Evolutionary conservation across 1,140 invertebrate genomes (phyloP).

Genomic region (Piezodorus guildinii): DNA sequence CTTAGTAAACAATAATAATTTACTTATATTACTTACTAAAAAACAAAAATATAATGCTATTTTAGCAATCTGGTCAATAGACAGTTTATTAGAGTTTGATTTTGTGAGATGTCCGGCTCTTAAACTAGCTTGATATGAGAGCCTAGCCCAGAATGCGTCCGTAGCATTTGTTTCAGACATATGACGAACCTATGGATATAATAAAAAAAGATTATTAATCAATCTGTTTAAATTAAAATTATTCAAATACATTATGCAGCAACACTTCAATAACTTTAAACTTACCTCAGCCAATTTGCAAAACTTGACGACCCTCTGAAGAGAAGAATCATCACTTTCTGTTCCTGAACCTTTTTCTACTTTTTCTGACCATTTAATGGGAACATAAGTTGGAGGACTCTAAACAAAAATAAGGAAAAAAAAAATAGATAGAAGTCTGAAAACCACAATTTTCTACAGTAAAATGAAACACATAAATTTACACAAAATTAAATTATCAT

Average conservation of each 20-base stretch:
- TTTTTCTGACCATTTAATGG: slow-evolving; percentile 58
- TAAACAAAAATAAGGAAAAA: slow-evolving; percentile 33
- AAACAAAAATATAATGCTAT: slow-evolving; percentile 66
- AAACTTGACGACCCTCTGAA: slow-evolving; percentile 59
- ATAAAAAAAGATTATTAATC: too few species aligned
- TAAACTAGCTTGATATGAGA: slow-evolving; percentile 72
- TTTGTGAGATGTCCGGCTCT: slow-evolving; percentile 55
- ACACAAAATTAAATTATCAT: neutral
- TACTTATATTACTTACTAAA: slow-evolving; percentile 41
- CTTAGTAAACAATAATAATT: slow-evolving; percentile 25
- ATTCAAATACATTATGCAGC: neutral
- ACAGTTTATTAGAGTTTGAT: slow-evolving; percentile 54
- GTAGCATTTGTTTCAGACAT: slow-evolving; percentile 71
- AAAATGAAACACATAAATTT: neutral
- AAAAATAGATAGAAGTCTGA: neutral
- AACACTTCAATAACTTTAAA: slow-evolving; percentile 40
- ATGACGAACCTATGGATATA: slow-evolving; percentile 45
- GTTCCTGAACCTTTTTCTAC: slow-evolving; percentile 56
- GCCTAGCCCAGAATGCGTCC: slow-evolving; percentile 66
- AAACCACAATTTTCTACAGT: neutral
- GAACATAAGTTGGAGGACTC: slow-evolving; percentile 73
- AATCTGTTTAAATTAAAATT: too few species aligned
- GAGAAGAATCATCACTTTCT: slow-evolving; percentile 71
- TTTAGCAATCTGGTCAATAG: slow-evolving; percentile 56
- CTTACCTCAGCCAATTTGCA: slow-evolving; percentile 74